phyloP scores from a whole-genome alignment of 2,113 vertebrate species.

The Halcyon malimbica region DNA sequence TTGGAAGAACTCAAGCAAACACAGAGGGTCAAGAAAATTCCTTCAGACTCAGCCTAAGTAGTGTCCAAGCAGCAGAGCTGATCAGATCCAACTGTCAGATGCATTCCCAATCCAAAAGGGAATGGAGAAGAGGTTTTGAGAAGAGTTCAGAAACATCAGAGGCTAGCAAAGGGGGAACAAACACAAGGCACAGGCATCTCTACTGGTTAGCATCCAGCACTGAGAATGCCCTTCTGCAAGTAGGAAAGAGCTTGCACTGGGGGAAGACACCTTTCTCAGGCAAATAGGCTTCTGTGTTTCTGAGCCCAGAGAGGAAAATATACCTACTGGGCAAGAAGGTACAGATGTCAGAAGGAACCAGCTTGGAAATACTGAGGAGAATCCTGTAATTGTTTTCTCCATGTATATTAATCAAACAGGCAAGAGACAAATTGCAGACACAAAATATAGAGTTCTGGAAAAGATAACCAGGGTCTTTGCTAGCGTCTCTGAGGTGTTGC shows the following conservation, averaged over 20 bases:
- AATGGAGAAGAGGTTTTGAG: background rate
- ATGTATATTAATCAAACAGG: background rate
- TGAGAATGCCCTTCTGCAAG: background rate
- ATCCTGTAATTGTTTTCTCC: background rate
- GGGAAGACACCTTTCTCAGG: background rate
- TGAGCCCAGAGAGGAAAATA: background rate
- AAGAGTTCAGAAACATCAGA: background rate
- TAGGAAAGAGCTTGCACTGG: background rate
- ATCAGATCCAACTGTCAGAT: background rate
- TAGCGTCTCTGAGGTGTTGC: background rate
- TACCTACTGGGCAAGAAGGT: background rate
- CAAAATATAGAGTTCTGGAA: background rate
- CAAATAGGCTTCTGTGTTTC: background rate
- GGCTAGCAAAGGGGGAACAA: background rate
- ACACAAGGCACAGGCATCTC: background rate
- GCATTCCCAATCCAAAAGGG: background rate
- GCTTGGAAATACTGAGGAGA: background rate
- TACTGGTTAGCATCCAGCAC: background rate
- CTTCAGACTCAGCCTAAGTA: background rate
- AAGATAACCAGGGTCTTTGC: background rate
- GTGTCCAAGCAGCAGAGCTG: background rate
- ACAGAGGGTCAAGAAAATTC: background rate
- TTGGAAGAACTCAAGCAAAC: background rate
- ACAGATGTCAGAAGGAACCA: background rate
- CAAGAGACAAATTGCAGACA: background rate